Evolutionary conservation across 2,797 vertebrate genomes (phyloP).

Genomic region (Liasis olivaceus): DNA sequence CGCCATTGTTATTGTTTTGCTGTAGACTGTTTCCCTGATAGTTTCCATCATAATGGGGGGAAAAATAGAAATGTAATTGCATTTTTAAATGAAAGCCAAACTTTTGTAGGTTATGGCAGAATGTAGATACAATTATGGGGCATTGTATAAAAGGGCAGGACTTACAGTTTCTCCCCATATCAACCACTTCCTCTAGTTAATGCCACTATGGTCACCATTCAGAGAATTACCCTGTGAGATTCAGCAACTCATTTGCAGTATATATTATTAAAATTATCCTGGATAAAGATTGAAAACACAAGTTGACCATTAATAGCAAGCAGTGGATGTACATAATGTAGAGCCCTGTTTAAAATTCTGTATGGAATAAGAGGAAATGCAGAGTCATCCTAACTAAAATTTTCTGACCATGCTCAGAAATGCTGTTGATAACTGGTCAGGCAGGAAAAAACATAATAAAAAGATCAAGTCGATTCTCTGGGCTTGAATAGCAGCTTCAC

Average conservation of each 20-base stretch:
- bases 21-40: conserved; percentile 44
- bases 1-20: conserved; percentile 43
- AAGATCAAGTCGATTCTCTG: background rate
- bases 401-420: background rate
- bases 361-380: background rate
- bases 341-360: background rate
- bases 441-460: background rate
- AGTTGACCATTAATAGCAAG: background rate
- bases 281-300: conserved; percentile 6
- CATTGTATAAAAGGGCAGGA: background rate
- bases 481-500: background rate
- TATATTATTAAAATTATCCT: conserved; percentile 9
- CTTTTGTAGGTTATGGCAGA: conserved; percentile 36
- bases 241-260: background rate
- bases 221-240: conserved; percentile 1
- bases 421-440: background rate
- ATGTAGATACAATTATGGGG: background rate
- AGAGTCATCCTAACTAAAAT: background rate
- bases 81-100: conserved; percentile 43
- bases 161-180: background rate
- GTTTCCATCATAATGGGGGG: conserved; percentile 30
- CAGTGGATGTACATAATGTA: background rate
- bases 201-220: background rate
- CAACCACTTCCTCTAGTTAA: conserved; percentile 24
- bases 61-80: conserved; percentile 19